phyloP scores from a whole-genome alignment of 2,113 vertebrate genomes.

The Paedocypris sp. region DNA sequence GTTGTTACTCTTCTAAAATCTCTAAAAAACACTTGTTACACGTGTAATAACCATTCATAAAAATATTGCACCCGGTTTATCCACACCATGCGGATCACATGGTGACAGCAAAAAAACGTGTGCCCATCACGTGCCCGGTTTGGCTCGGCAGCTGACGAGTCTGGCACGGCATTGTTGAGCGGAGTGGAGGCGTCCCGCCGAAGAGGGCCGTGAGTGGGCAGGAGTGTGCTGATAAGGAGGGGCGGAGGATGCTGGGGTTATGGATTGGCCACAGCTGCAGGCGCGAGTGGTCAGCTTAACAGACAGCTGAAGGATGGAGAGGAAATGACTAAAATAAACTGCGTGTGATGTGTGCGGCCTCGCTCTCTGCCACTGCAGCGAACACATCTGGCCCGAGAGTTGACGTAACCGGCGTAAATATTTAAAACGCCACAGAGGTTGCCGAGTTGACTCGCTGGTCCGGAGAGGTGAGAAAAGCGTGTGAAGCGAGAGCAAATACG shows the following conservation, averaged over 20 bases:
- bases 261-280: conserved; percentile 52
- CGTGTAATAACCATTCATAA: too few species aligned
- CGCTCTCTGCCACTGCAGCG: neutral
- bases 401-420: conserved; percentile 50
- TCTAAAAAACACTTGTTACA: too few species aligned
- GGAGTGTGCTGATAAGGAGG: conserved; percentile 7
- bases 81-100: neutral
- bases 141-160: neutral
- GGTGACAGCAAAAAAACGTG: neutral
- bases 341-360: conserved; percentile 32
- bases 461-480: conserved; percentile 1
- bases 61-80: neutral
- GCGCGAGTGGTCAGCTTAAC: conserved; percentile 35
- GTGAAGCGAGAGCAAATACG: conserved; percentile 35
- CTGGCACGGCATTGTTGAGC: neutral
- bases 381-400: conserved; percentile 45
- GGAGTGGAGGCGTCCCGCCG: neutral
- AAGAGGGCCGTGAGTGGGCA: neutral
- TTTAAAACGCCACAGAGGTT: conserved; percentile 45
- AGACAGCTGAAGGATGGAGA: conserved; percentile 48
- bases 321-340: conserved; percentile 54
- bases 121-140: neutral
- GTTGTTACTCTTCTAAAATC: too few species aligned
- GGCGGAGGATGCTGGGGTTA: conserved; percentile 31
- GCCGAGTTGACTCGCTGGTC: conserved; percentile 29